Base-by-base conservation (phyloP, 1,140 invertebrate species). In the Hyphantria cunea region DNA sequence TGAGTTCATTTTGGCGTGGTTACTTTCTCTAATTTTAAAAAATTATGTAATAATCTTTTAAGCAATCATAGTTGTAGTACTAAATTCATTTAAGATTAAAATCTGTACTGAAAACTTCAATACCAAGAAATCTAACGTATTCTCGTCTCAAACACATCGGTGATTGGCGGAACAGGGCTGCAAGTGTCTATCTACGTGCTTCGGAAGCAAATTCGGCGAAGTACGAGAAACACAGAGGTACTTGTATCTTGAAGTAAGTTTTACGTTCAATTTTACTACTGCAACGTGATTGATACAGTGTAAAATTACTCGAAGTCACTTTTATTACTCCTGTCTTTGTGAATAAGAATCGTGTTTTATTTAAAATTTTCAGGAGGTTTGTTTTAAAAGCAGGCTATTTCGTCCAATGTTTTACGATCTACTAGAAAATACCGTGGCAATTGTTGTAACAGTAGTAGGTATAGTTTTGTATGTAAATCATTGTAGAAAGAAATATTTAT, bases 101-200 rank as follows among this genome's bases (percentile, higher is more conserved):
- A 67, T 3, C 5, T 25, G 33, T 15, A 39, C 45, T 63, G 64
- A 66, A 69, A 75, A 59, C 48, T 68, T 68, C 65, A 70, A 72
- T 76, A 68, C 56, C 52, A 47, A 48, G 56, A 55, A 49, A 64
- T 77, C 77, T 84, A 84, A 86, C 71, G 78, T 81, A 82, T 81
- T 82, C 78, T 68, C 70, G 77, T 82, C 76, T 80, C 71, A 75
- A 76, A 76, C 74, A 70, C 73, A 70, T 79, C 72, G 77, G 75
- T 80, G 74, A 86, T 86, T 83, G 84, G 80, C 83, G 63, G 76
- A 76, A 79, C 74, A 77, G 79, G 60, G 73, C 72, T 84, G 77
- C 79, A 74, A 80, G 84, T 77, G 80, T 82, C 73, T 72, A 31
- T 51, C 42, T 64, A 86, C 84, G 84, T 86, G 84, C 79, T 49